These are phyloP conservation scores for Calameuta pallipes DNA, from an alignment of 2,888 invertebrate species.

Conservation along the genomic window DNA sequence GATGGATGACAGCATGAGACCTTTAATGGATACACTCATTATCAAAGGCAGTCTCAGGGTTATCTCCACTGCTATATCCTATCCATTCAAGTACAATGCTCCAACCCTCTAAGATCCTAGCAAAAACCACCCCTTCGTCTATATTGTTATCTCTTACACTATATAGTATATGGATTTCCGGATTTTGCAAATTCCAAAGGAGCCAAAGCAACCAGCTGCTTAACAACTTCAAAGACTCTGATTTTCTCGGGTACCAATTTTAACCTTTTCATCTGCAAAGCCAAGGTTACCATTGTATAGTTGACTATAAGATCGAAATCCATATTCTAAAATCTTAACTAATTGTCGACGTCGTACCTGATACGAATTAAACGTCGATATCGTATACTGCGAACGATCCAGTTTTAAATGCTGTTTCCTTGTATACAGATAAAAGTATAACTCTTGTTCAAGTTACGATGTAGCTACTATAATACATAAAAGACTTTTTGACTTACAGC, in stretches of 20 bases:
- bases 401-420: not conserved
- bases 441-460: not conserved
- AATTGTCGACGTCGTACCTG: not conserved
- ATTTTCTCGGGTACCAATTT: not conserved
- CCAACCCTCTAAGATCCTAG: not conserved
- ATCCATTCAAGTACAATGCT: not conserved
- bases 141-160: not conserved
- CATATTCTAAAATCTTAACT: not conserved
- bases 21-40: conserved; percentile 4
- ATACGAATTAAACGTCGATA: not conserved
- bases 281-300: not conserved
- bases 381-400: not conserved
- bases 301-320: not conserved
- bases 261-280: not conserved
- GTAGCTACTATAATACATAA: not conserved
- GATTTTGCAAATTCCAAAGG: not conserved
- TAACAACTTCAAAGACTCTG: not conserved
- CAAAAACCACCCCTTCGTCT: not conserved
- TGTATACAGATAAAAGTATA: not conserved
- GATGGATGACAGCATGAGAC: not conserved
- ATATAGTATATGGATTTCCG: not conserved
- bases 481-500: not conserved
- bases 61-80: not conserved
- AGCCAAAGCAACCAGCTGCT: not conserved
- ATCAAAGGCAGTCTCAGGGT: not conserved